Base-by-base conservation (phyloP, 2,888 invertebrate genomes). In the Margaritifera margaritifera region DNA sequence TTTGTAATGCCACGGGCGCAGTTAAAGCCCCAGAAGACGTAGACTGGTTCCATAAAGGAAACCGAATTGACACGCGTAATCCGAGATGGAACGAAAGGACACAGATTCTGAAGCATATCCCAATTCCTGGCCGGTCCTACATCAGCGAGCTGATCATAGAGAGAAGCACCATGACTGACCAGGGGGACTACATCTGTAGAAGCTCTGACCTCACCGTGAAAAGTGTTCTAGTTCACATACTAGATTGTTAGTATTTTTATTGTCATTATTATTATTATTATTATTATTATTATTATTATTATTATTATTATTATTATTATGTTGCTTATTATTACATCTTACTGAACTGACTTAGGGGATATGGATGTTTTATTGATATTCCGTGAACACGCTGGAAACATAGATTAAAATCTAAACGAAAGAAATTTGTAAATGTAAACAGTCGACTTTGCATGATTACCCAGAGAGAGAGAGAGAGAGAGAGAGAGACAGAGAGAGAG, bases 1-100 rank as follows among this genome's bases (percentile, higher is more conserved):
- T 74, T 20, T 86, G 86, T 69, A 86, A 85, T 64, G 85, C 83
- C 19, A 84, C 85, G 4, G 86, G 85, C 6, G 79, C 79, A 11
- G 75, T 73, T 3, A 75, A 82, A 51, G 85, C 86, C 4, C 84
- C 84, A 1, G 79, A 80, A 31, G 77, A 77, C 53, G 80, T 86
- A 20, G 80, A 82, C 68, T 86, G 86, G 86, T 85, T 82, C 71
- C 83, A 82, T 64, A 67, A 83, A 50, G 85, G 84, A n/a, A 68
- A 78, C 22, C 71, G 71, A 58, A 77, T 86, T 4, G 65, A 59
- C 25, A 70, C 73, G 62, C 66, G 56, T 51, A 71, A 74, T 55
- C 68, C 74, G 2, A 60, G 66, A 51, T 78, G 78, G 78, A 61
- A 65, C 51, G 73, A 71, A 27, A 64, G 79, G 22, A 59, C 72